Evolutionary conservation across 2,113 vertebrate species (phyloP), one percentile per base, ranked within the genome.

Genomic region (Podiceps cristatus): DNA sequence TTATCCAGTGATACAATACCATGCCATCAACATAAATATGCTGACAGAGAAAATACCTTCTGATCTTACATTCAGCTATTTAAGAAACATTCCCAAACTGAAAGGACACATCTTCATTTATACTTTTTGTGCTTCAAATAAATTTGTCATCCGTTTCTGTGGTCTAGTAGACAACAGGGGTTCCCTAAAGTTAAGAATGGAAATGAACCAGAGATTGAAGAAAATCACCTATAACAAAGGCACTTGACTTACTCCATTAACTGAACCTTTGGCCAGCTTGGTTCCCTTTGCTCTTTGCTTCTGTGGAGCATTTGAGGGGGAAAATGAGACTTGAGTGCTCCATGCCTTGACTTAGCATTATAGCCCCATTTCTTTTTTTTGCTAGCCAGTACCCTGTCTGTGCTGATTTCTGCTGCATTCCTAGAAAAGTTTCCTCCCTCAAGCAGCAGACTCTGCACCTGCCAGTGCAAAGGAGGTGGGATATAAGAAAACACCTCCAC

Each of bases 401-500:
- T 72, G 24, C 33, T 69, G 31, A 60, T 69, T 92, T 85, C 52
- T 87, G 49, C 56, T 50, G 6, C 45, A 40, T 76, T 81, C 62
- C 69, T 75, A 53, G 35, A 87, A 78, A 78, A 72, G 29, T 60
- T 85, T 74, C 35, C 31, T 87, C 27, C 58, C 85, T n/a, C 14
- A 63, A 77, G 78, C 58, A 83, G 68, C 42, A 90, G 80, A 22
- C 29, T 94, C 25, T n/a, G n/a, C n/a, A 40, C 33, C 69, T 79
- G 53, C 44, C 60, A 91, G 49, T 13, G 42, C 40, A 80, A 67
- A 92, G 75, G 35, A 95, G 47, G 53, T 35, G 47, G 20, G 44
- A 68, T 44, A 22, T 40, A 69, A 86, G 75, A 90, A 76, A 92
- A 66, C 42, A 90, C 37, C 55, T 94, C 81, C 71, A 94, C 96